These are phyloP conservation scores for Bubo blakistoni DNA, from an alignment of 2,113 vertebrate genomes.

Conservation along the genomic window DNA sequence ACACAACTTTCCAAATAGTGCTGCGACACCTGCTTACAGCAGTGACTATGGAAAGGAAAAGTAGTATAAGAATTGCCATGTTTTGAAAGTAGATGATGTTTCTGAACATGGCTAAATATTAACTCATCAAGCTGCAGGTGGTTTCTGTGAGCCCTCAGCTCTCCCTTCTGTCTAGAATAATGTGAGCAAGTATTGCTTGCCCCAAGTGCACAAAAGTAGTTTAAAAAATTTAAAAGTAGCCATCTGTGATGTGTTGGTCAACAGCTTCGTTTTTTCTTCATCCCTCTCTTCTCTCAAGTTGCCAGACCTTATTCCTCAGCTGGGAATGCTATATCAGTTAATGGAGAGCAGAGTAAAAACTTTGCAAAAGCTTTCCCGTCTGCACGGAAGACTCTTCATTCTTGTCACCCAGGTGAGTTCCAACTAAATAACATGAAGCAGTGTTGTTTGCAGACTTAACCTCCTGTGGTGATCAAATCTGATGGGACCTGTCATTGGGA, in stretches of 20 bases:
- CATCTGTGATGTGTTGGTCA: not conserved
- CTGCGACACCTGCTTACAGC: rapidly evolving
- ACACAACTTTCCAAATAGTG: not conserved
- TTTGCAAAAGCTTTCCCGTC: conserved; percentile 89
- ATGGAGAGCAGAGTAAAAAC: conserved; percentile 96
- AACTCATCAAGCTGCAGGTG: not conserved
- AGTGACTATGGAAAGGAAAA: not conserved
- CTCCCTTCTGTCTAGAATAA: not conserved
- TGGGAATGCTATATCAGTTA: conserved; percentile 91
- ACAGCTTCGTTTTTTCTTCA: not conserved
- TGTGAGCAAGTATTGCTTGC: not conserved
- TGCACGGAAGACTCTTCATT: conserved; percentile 93
- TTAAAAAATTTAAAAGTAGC: not conserved
- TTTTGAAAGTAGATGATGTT: not conserved
- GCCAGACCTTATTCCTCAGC: conserved; percentile 88
- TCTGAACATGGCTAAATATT: not conserved
- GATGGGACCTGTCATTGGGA: not conserved
- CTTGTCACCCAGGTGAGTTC: conserved; percentile 86
- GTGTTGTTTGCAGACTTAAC: not conserved
- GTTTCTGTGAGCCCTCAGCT: not conserved
- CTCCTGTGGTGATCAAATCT: not conserved
- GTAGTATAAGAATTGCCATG: not conserved
- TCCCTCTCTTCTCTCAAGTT: conserved; percentile 71
- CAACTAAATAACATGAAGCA: not conserved
- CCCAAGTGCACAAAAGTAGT: not conserved